phyloP scores from a whole-genome alignment of 2,888 invertebrate species.

The Lissocephala sabroskyi region DNA sequence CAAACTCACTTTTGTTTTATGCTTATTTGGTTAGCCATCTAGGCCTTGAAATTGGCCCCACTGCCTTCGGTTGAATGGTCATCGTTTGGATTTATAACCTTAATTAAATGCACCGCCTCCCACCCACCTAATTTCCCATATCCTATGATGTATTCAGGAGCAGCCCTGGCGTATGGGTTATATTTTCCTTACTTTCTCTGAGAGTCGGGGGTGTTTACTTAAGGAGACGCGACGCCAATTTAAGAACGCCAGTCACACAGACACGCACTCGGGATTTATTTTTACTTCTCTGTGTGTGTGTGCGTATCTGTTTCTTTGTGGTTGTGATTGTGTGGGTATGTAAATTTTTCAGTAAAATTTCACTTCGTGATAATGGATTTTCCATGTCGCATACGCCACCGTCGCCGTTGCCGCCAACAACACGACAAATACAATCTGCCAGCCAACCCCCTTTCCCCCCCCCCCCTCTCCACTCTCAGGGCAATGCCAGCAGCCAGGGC shows the following conservation, averaged over 20 bases:
- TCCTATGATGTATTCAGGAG: slow-evolving; percentile 30
- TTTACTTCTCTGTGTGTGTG: slow-evolving; percentile 55
- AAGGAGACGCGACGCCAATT: slow-evolving; percentile 1
- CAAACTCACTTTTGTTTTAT: slow-evolving; percentile 38
- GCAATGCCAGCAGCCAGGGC: slow-evolving; percentile 10
- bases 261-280: slow-evolving; percentile 63
- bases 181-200: not conserved
- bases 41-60: too few species aligned
- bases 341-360: slow-evolving; percentile 64
- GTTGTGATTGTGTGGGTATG: slow-evolving; percentile 40
- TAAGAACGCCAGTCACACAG: slow-evolving; percentile 10
- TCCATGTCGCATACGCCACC: slow-evolving; percentile 66
- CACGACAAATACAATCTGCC: slow-evolving; percentile 34
- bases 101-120: slow-evolving; percentile 56
- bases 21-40: slow-evolving; percentile 25
- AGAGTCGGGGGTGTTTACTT: slow-evolving; percentile 32
- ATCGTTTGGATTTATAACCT: slow-evolving; percentile 57
- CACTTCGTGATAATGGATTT: slow-evolving; percentile 68
- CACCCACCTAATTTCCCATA: slow-evolving; percentile 37
- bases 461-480: not conserved
- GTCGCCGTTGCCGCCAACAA: slow-evolving; percentile 30
- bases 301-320: not conserved
- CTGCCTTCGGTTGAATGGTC: slow-evolving; percentile 1
- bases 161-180: not conserved
- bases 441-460: not conserved